Evolutionary conservation across 2,113 vertebrate genomes (phyloP).

Genomic region (Macheiramphus alcinus): DNA sequence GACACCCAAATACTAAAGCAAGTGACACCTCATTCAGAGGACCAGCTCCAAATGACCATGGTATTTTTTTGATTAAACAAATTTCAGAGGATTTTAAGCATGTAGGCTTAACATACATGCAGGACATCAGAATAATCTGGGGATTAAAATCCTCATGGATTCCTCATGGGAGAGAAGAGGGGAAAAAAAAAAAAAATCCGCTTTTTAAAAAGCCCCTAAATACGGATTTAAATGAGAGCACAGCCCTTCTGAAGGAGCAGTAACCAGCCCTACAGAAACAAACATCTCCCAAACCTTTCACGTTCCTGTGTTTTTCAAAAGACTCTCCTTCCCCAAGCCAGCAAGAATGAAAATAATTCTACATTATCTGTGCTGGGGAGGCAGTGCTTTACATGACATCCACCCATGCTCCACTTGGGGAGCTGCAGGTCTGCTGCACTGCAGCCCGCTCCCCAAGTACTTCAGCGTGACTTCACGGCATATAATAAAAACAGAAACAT

Average conservation of each 20-base stretch:
- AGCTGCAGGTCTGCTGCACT: too few relatives aligned
- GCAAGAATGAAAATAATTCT: background rate
- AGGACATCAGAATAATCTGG: background rate
- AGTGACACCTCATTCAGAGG: background rate
- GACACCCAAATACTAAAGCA: fast-evolving
- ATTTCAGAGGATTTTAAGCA: background rate
- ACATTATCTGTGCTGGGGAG: background rate
- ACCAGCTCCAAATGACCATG: background rate
- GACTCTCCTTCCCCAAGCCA: too few relatives aligned
- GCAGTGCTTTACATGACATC: background rate
- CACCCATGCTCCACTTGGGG: fast-evolving
- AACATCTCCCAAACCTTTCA: background rate
- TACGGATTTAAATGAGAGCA: background rate
- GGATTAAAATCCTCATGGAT: slow-evolving; percentile 1
- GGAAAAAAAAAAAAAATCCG: background rate
- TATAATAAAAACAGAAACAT: fast-evolving
- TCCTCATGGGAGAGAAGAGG: background rate
- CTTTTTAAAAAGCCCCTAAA: background rate
- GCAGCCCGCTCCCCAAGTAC: too few relatives aligned
- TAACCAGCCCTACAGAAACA: background rate
- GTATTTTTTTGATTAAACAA: background rate
- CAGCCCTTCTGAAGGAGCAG: background rate
- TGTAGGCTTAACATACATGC: background rate
- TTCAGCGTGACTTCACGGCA: background rate
- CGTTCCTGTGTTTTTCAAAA: background rate